Conservation (phyloP, 1,140 invertebrate genomes). For the Rhopalosiphum maidis region DNA sequence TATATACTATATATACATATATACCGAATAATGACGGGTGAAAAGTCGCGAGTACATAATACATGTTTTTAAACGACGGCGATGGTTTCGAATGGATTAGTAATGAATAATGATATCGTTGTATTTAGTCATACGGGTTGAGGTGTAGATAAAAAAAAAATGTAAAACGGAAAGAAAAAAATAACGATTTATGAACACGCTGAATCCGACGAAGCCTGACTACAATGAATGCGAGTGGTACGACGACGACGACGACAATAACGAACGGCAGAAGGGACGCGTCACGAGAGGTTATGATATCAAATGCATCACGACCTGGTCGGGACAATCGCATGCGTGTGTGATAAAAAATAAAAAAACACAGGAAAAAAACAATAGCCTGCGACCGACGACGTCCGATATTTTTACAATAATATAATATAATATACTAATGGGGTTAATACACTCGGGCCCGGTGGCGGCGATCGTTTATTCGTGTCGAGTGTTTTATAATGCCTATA, state of each 20-base stretch:
- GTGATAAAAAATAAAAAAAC: slow-evolving; percentile 18
- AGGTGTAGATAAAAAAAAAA: not conserved
- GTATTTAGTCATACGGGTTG: not conserved
- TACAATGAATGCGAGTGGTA: not conserved
- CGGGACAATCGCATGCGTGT: not conserved
- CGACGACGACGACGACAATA: not conserved
- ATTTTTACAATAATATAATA: not conserved
- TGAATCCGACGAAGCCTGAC: not conserved
- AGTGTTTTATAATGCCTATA: not conserved
- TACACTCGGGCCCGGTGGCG: not conserved
- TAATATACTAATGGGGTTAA: slow-evolving; percentile 33
- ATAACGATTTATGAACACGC: not conserved
- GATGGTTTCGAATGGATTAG: not conserved
- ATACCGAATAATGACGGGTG: too few relatives aligned
- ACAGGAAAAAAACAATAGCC: not conserved
- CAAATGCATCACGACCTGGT: not conserved
- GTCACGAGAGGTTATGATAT: slow-evolving; percentile 18
- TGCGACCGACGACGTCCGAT: not conserved
- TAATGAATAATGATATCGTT: slow-evolving; percentile 8
- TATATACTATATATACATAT: too few relatives aligned
- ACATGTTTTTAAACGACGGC: not conserved
- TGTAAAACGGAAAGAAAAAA: not conserved
- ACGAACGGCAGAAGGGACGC: not conserved
- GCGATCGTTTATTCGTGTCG: not conserved
- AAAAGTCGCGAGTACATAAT: not conserved